Evolutionary conservation across 2,888 invertebrate species (phyloP), one percentile per base, ranked within the genome.

Genomic region (Ethmia dodecea): DNA sequence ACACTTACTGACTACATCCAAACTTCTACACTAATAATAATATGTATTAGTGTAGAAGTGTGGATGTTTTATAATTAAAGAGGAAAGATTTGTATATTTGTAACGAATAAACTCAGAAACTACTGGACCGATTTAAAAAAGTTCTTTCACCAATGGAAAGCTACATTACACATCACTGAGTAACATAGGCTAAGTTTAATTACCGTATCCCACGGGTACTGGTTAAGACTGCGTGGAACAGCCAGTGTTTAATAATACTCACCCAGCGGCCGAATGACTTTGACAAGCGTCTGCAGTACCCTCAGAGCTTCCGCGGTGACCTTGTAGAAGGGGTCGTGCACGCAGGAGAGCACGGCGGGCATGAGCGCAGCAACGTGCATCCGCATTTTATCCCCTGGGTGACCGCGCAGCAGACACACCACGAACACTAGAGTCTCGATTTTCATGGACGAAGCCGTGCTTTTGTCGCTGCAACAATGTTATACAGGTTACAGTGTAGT

Each of bases 251-350:
- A n/a, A n/a, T n/a, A n/a, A 9, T 22, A 2, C 9, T 70, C 63
- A 91, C 93, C 92, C 30, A 94, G 79, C 0, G 97, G 97, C 14
- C 96, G 89, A 60, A 98, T 95, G 31, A 98, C 97, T 84, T 95
- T 95, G 13, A 98, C 96, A 40, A 99, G 88, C 46, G 97, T 95
- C 71, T 98, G 98, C 43, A 98, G 88, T 11, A 98, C 98, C 13
- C 95, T 84, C 35, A 99, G 86, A 1, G 98, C 98, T 74, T 99
- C 99, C 0, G 98, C 98, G 1, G 97, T 96, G 54, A 99, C 98
- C 87, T 99, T 99, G 86, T 99, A 99, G 87, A 99, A 99, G 28
- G 93, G 93, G 88, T 99, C 99, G 33, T 93, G 93, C 13, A 99
- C 97, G 22, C 97, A 94, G 39, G 92, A 88, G 30, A 97, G 92